Base-by-base conservation (phyloP, 2,797 vertebrate genomes). In the Linurgus olivaceus region DNA sequence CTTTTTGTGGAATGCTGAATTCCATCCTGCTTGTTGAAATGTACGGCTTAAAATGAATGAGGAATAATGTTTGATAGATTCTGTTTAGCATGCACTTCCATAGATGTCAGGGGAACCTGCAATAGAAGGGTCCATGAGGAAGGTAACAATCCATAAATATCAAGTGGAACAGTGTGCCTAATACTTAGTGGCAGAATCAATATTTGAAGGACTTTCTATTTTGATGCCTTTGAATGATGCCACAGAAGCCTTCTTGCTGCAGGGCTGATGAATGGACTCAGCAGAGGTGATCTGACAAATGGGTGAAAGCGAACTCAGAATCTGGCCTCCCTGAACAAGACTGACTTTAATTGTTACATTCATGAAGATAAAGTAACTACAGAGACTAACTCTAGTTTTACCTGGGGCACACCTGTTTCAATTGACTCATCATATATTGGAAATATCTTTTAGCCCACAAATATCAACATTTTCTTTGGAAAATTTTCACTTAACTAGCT, bases 201-300 rank as follows among this genome's bases (percentile, higher is more conserved):
- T 96, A 93, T 76, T 37, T 73, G 80, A 93, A 93, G 68, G 77
- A 88, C 83, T 92, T 96, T 81, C 48, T 93, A 55, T 96, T 95
- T 93, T 86, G 93, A 90, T 82, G 86, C 42, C 47, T 95, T 90
- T 90, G 73, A 93, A 47, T 38, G 82, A 86, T 81, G 77, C 42
- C 73, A 73, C 17, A 44, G 78, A 94, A 95, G 24, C 13, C 37
- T 73, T 72, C 44, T 28, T 50, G 37, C 90, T 85, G 40, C 63
- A 81, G 33, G 48, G 52, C 71, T 88, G 88, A 84, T 52, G 66
- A 93, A 90, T 55, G 58, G 33, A 62, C 42, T 76, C 25, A 54
- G 62, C 28, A 71, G 68, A 45, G 9, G 10, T 65, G 61, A 77
- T 77, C 72, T 93, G 65, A 88, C 54, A 70, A 90, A 80, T 3